phyloP scores from a whole-genome alignment of 2,113 vertebrate species.

The Mesembrinibis cayennensis region DNA sequence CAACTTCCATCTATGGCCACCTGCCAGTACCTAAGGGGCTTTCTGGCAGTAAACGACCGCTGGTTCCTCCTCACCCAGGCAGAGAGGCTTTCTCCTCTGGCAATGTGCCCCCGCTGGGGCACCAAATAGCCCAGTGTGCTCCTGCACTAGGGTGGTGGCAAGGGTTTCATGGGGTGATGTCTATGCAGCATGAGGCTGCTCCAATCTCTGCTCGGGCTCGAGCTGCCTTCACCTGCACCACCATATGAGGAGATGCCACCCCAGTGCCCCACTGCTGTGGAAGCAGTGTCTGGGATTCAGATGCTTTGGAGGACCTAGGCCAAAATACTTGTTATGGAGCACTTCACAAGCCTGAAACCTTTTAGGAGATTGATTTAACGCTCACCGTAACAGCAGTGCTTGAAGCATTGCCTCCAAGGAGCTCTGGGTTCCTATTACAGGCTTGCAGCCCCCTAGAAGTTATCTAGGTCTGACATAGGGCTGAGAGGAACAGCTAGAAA shows the following conservation, averaged over 20 bases:
- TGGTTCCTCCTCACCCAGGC: not conserved
- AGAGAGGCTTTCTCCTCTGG: not conserved
- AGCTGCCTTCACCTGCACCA: not conserved
- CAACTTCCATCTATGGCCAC: not conserved
- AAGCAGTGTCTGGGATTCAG: not conserved
- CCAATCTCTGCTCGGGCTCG: rapidly evolving
- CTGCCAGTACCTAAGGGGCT: not conserved
- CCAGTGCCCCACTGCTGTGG: not conserved
- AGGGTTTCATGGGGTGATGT: not conserved
- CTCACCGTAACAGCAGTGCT: not conserved
- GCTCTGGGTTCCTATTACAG: not conserved
- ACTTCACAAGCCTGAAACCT: not conserved
- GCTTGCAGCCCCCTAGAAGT: not conserved
- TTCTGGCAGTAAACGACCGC: not conserved
- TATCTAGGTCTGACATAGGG: not conserved
- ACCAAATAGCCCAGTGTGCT: not conserved
- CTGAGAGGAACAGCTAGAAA: conserved; percentile 10
- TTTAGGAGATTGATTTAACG: not conserved
- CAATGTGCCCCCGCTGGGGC: not conserved
- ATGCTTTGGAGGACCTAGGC: not conserved
- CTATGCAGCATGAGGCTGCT: not conserved
- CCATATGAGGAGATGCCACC: not conserved
- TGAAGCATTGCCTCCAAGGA: not conserved
- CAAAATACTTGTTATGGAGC: not conserved
- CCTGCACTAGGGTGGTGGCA: not conserved